Evolutionary conservation across 1,140 invertebrate genomes (phyloP), one percentile per base, ranked within the genome.

Genomic region (Bombus balteatus): DNA sequence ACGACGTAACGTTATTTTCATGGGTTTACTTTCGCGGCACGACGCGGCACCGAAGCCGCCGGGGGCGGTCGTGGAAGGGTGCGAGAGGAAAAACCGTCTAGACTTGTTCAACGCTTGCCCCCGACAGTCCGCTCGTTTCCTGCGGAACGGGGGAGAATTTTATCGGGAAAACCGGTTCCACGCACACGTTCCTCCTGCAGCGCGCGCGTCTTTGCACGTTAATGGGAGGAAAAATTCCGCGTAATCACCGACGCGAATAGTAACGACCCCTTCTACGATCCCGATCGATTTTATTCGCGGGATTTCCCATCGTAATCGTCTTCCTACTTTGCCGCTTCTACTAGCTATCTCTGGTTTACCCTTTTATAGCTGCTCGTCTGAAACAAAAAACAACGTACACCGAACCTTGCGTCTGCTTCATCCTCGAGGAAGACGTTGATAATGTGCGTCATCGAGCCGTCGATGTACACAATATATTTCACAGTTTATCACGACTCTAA

Each of bases 1-100:
- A 91, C 90, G 85, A 77, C 57, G 70, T 65, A 78, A 76, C 88
- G 80, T 91, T 88, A 88, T 91, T 87, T 77, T 85, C 83, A 76
- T 43, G 81, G 87, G 65, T 81, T 87, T 87, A 83, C 81, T 84
- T 83, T 86, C 70, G 83, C 53, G 83, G 15, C 34, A 37, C 47
- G 32, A 32, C 41, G 53, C 59, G 71, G 73, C 43, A 68, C 59
- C 57, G 65, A 76, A 70, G 34, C 62, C 34, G 85, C 59, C 73
- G 66, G 22, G 81, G 81, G 68, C 53, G 73, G 41, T 77, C 39
- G 66, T 22, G n/a, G 41, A 68, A 70, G 73, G 65, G 76, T 53
- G 43, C 12, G 66, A 47, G 71, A 81, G 75, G 79, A 73, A 43
- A 43, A 65, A 81, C 76, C 88, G 90, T 91, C 90, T 91, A 91